phyloP scores from a whole-genome alignment of 2,888 invertebrate species.

The Eristalis pertinax region DNA sequence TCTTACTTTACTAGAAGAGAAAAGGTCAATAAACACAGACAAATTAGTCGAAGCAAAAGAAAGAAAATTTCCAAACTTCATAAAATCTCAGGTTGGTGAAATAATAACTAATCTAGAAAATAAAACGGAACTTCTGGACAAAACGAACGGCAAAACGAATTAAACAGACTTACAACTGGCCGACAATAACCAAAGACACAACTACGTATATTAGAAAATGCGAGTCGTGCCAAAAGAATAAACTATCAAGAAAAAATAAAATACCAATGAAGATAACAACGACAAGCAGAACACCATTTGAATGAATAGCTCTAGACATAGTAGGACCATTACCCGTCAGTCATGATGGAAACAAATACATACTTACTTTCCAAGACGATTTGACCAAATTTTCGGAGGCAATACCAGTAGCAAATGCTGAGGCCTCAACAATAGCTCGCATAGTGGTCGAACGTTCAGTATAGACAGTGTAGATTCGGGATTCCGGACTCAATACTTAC shows the following conservation, averaged over 20 bases:
- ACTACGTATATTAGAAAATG: neutral
- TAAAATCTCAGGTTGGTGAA: neutral
- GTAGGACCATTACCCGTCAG: neutral
- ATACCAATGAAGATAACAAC: neutral
- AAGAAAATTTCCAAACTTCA: neutral
- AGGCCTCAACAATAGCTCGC: neutral
- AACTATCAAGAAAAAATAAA: neutral
- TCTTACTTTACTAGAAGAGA: neutral
- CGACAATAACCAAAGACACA: neutral
- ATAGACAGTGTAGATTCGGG: neutral
- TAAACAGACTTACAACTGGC: conserved; percentile 5
- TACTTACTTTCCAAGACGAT: neutral
- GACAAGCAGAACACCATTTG: neutral
- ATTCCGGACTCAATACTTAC: no score
- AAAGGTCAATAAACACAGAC: neutral
- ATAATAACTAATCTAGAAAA: neutral
- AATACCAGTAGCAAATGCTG: neutral
- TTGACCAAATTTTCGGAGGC: neutral
- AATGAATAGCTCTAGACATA: neutral
- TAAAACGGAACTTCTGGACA: neutral
- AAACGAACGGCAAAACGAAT: conserved; percentile 22
- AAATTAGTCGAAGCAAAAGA: neutral
- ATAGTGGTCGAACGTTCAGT: neutral
- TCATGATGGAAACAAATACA: neutral
- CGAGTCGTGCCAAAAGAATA: neutral